Conservation (phyloP, 2,113 vertebrate species). For the Cinclus cinclus region DNA sequence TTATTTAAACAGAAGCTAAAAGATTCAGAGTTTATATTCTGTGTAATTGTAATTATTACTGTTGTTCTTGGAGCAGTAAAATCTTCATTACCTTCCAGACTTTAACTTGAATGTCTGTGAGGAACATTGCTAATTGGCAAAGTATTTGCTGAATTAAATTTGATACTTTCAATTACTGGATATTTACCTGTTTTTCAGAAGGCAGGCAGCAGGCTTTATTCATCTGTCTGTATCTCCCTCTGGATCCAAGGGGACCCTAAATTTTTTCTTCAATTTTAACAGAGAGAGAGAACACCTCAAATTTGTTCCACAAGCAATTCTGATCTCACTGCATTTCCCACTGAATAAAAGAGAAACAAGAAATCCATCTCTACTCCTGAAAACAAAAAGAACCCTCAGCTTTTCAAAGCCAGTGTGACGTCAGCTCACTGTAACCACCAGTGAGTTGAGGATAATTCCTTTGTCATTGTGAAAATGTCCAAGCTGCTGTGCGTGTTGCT, state of each 20-base stretch:
- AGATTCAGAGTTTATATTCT: background rate
- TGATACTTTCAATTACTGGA: background rate
- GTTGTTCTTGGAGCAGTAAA: background rate
- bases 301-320: background rate
- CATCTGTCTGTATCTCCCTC: background rate
- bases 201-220: background rate
- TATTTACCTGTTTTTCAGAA: background rate
- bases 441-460: background rate
- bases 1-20: constrained; percentile 8
- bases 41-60: background rate
- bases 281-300: background rate
- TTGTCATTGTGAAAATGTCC: constrained; percentile 17
- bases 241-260: background rate
- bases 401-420: background rate
- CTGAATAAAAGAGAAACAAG: background rate
- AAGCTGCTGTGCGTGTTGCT: constrained; percentile 20
- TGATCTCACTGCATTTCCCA: background rate
- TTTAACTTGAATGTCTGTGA: background rate
- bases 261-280: background rate
- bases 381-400: background rate
- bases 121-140: background rate
- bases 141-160: background rate
- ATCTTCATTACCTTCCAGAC: background rate
- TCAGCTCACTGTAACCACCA: background rate
- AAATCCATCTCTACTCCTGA: background rate